These are phyloP conservation scores for Gopherus flavomarginatus DNA, from an alignment of 2,113 vertebrate species.

Conservation along the genomic window DNA sequence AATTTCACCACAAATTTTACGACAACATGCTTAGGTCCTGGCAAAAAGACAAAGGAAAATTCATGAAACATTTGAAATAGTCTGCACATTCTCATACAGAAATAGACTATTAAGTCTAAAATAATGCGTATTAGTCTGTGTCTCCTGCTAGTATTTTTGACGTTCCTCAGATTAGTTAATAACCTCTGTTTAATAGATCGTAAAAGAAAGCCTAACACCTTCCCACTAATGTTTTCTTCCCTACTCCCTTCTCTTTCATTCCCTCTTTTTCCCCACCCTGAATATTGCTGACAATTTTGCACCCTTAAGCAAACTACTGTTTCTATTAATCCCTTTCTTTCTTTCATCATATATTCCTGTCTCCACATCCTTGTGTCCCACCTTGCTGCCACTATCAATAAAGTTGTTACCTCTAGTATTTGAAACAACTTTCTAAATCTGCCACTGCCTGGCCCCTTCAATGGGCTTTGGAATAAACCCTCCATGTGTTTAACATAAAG, in stretches of 20 bases:
- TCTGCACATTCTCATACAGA: neutral
- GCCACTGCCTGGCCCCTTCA: neutral
- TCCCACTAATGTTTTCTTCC: neutral
- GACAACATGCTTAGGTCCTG: conserved; percentile 92
- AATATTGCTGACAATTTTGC: neutral
- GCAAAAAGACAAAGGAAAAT: neutral
- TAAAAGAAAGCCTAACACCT: neutral
- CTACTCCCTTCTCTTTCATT: neutral
- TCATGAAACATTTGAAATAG: neutral
- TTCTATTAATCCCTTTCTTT: neutral
- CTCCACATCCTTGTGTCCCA: neutral
- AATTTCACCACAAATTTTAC: conserved; percentile 98
- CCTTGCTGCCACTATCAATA: neutral
- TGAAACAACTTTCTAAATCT: neutral
- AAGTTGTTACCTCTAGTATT: neutral
- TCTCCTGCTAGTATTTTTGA: neutral
- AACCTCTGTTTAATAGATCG: neutral
- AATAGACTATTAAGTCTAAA: neutral
- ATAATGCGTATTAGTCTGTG: neutral
- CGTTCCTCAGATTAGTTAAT: neutral
- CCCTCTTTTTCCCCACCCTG: neutral
- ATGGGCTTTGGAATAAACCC: neutral
- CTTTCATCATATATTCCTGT: neutral
- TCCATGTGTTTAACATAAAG: neutral
- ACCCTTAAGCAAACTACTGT: neutral